Evolutionary conservation across 2,797 vertebrate species (phyloP), one percentile per base, ranked within the genome.

Genomic region (Pampus argenteus): DNA sequence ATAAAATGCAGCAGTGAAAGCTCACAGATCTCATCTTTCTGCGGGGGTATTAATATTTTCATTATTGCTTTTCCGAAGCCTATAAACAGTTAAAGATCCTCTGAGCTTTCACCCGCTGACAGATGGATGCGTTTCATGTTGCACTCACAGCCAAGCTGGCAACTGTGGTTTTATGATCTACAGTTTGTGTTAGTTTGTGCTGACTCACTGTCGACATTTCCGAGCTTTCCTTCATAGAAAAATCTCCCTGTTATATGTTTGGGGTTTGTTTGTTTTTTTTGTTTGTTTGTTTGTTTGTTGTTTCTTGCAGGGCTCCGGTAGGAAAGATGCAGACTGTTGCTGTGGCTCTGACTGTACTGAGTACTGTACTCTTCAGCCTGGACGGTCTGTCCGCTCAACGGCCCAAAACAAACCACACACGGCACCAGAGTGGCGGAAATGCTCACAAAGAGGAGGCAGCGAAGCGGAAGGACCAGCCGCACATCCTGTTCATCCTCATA

Each of bases 401-500:
- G 92, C 74, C 94, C 89, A 92, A 94, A 56, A 91, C 92, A 0
- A 85, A 89, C 62, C 90, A 91, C 66, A 90, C 89, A 55, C 94
- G 48, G 52, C 26, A 55, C 20, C 78, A 51, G 20, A 28, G 36
- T 0, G 90, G 93, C 48, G 26, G 76, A 81, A 11, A 78, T 18
- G 0, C 70, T 79, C 38, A 83, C 86, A 91, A 90, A 3, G 62
- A 84, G 0, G 62, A 79, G 18, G 58, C 60, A 3, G 67, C 76
- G 0, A 28, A 78, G 52, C 89, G 87, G 26, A 52, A 79, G 80
- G 91, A 88, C 17, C 96, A 93, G 65, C 98, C 98, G 0, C 98
- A 99, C 86, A 96, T 99, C 68, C 81, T 99, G 78, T 99, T 99
- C 80, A 97, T 99, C 70, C 95, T 99, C 63, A 98, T 94, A 0